Percentiles rank a stretch among this genome's conserved stretches.
These are phyloP conservation scores for Gerosis bhagava DNA, from an alignment of 2,888 invertebrate genomes.

Conservation along the genomic window DNA sequence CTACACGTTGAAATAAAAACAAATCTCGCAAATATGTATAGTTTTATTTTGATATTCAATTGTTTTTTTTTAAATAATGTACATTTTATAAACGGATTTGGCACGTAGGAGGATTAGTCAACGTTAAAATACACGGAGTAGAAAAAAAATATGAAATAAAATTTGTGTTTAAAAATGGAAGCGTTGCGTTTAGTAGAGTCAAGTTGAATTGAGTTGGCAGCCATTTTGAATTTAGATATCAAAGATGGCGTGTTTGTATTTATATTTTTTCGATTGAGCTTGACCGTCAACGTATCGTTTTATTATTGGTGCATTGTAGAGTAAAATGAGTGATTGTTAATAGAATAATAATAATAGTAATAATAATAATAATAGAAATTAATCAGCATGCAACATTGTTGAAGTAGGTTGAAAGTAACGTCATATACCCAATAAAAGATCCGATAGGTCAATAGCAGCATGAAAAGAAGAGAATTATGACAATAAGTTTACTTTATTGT, in stretches of 20 bases:
- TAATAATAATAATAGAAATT: slow-evolving; percentile 40
- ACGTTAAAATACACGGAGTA: slow-evolving; percentile 38
- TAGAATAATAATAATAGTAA: too few species aligned
- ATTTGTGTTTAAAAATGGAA: slow-evolving; percentile 62
- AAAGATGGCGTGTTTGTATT: slow-evolving; percentile 76
- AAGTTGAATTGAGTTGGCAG: slow-evolving; percentile 17
- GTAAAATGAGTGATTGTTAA: slow-evolving; percentile 40
- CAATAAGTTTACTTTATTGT: slow-evolving; percentile 56
- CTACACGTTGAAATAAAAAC: slow-evolving; percentile 44
- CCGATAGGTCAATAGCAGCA: slow-evolving; percentile 75
- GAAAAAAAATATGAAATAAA: slow-evolving; percentile 39
- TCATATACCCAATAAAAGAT: slow-evolving; percentile 74
- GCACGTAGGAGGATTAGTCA: slow-evolving; percentile 39
- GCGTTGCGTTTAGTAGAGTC: slow-evolving; percentile 43
- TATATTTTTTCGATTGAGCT: slow-evolving; percentile 78
- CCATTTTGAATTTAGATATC: slow-evolving; percentile 52
- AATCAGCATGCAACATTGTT: slow-evolving; percentile 57
- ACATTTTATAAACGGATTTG: slow-evolving; percentile 52
- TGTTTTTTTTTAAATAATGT: slow-evolving; percentile 38
- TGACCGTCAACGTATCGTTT: slow-evolving; percentile 67
- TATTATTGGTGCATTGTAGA: slow-evolving; percentile 68
- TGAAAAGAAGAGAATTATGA: slow-evolving; percentile 72
- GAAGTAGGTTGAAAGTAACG: slow-evolving; percentile 45
- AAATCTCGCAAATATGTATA: slow-evolving; percentile 41
- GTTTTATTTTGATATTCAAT: slow-evolving; percentile 51